Evolutionary conservation across 1,140 invertebrate species (phyloP).

Genomic region (Drosophila pseudoananassae): DNA sequence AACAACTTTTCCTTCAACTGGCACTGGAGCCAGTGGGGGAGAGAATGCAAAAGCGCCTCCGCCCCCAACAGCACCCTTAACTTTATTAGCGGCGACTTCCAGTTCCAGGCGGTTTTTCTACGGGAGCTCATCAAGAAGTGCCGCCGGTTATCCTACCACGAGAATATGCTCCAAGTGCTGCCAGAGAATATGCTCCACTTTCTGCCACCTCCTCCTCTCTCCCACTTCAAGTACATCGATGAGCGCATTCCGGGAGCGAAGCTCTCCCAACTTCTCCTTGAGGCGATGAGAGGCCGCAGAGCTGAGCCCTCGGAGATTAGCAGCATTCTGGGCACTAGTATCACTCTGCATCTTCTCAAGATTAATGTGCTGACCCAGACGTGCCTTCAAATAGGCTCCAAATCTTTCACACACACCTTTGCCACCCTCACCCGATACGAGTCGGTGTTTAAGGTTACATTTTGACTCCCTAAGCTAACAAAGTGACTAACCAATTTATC

Average conservation of each 20-base stretch:
- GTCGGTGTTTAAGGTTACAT: constrained; percentile 43
- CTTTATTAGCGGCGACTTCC: constrained; percentile 86
- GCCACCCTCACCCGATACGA: constrained; percentile 27
- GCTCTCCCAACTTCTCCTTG: constrained; percentile 39
- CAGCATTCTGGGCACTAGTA: neutral
- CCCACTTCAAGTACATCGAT: constrained; percentile 92
- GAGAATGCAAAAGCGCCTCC: neutral
- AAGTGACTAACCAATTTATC: neutral
- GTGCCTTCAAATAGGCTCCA: constrained; percentile 49
- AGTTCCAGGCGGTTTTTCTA: constrained; percentile 97
- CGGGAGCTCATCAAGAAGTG: constrained; percentile 88
- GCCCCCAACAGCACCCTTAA: too few relatives aligned
- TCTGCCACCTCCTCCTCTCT: constrained; percentile 87
- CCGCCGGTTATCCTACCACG: constrained; percentile 95
- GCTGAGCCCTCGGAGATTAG: neutral
- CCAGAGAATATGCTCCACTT: constrained; percentile 93
- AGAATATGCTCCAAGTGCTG: constrained; percentile 94
- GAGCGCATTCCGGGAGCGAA: constrained; percentile 80
- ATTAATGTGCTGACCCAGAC: constrained; percentile 54
- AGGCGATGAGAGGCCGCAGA: constrained; percentile 16
- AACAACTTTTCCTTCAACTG: constrained; percentile 99
- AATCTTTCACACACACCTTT: constrained; percentile 56
- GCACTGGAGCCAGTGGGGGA: constrained; percentile 87
- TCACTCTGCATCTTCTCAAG: constrained; percentile 8
- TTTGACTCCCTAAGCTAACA: neutral